Evolutionary conservation across 2,113 vertebrate genomes (phyloP).

Genomic region (Falcunculus frontatus): DNA sequence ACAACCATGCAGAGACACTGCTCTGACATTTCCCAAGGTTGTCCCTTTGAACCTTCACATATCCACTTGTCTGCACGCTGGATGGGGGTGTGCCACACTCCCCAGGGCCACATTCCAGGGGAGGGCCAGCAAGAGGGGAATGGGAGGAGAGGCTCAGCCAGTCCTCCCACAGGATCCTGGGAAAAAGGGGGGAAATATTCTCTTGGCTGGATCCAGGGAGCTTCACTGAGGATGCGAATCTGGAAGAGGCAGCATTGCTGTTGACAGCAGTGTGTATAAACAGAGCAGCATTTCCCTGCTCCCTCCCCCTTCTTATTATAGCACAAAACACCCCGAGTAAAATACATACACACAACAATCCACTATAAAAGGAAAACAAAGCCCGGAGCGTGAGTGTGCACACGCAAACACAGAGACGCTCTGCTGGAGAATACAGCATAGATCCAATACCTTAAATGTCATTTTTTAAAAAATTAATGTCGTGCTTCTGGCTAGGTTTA

Average conservation of each 20-base stretch:
- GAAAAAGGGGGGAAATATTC: background rate
- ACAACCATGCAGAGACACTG: background rate
- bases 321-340: slow-evolving; percentile 50
- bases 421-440: background rate
- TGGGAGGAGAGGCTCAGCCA: background rate
- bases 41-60: background rate
- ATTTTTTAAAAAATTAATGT: slow-evolving; percentile 3
- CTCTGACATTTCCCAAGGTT: slow-evolving; percentile 9
- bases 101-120: background rate
- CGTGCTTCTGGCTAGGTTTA: background rate
- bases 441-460: background rate
- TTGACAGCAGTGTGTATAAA: slow-evolving; percentile 29
- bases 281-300: slow-evolving; percentile 5
- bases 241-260: background rate
- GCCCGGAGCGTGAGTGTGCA: background rate
- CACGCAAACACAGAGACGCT: background rate
- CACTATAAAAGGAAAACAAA: slow-evolving; percentile 38
- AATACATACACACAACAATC: slow-evolving; percentile 27
- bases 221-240: background rate
- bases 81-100: background rate
- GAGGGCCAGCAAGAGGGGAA: background rate
- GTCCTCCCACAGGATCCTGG: background rate
- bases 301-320: slow-evolving; percentile 38
- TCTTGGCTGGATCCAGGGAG: background rate
- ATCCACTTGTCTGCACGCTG: background rate